These are phyloP conservation scores for Stylophora pistillata DNA, from an alignment of 64 coral and sea anemone species.

Conservation along the genomic window DNA sequence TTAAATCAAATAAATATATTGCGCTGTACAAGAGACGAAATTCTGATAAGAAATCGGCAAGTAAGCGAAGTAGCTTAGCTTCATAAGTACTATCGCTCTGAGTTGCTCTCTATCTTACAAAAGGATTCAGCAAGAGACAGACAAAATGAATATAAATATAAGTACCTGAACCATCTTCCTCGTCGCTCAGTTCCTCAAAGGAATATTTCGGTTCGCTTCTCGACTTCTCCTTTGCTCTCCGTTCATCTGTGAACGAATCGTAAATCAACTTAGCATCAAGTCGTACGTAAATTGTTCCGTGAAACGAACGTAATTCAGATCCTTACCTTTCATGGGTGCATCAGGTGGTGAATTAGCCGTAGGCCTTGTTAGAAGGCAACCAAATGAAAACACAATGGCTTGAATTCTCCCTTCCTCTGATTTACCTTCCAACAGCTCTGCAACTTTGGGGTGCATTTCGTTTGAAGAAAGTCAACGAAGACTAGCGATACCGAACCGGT, in stretches of 20 bases:
- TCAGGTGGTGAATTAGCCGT: not conserved
- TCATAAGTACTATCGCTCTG: too few species aligned
- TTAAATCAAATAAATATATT: not conserved
- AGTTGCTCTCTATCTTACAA: too few species aligned
- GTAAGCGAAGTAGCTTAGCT: too few species aligned
- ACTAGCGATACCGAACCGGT: not conserved
- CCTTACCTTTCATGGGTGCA: not conserved
- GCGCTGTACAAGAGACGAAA: not conserved
- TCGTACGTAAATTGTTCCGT: not conserved
- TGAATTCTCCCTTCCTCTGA: not conserved
- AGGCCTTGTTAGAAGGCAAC: not conserved
- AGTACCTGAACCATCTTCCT: conserved; percentile 2
- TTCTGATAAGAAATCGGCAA: not conserved
- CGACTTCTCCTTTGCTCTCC: not conserved
- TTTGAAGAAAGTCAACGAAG: not conserved
- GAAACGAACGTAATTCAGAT: not conserved
- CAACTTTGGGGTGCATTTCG: conserved; percentile 25
- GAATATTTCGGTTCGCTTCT: conserved; percentile 6
- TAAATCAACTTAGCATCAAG: not conserved
- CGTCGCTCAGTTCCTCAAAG: conserved; percentile 21
- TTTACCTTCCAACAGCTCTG: conserved; percentile 20
- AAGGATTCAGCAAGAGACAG: not conserved
- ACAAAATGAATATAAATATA: not conserved
- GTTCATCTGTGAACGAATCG: not conserved
- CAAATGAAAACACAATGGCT: conserved; percentile 19